Evolutionary conservation across 2,113 vertebrate species (phyloP).

Genomic region (Vulpes vulpes): DNA sequence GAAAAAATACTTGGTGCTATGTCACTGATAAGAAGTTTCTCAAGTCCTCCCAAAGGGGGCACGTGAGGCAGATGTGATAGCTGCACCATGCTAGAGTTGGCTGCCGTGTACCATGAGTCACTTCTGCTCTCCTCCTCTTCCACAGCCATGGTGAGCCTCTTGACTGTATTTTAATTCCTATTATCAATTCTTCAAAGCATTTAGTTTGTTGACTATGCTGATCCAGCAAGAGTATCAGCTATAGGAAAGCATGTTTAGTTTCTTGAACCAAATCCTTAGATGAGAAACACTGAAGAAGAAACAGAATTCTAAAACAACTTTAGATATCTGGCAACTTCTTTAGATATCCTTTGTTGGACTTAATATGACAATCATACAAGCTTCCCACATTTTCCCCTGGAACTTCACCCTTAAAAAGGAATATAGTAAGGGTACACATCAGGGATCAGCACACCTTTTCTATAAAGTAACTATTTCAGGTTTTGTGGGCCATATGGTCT

Average conservation of each 20-base stretch:
- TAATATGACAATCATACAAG: not conserved
- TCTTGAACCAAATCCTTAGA: not conserved
- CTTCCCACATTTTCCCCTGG: not conserved
- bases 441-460: conserved; percentile 3
- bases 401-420: conserved; percentile 22
- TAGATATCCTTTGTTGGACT: not conserved
- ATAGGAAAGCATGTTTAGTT: not conserved
- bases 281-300: not conserved
- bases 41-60: not conserved
- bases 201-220: not conserved
- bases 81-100: not conserved
- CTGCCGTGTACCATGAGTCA: not conserved
- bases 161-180: not conserved
- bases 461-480: not conserved
- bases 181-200: conserved; percentile 15
- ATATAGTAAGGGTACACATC: not conserved
- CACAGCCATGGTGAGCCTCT: not conserved
- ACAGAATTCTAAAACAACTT: not conserved
- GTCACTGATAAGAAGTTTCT: conserved; percentile 15
- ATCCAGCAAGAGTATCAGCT: not conserved
- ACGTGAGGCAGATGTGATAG: not conserved
- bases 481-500: not conserved
- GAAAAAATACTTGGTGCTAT: not conserved
- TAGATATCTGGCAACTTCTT: not conserved
- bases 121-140: not conserved